phyloP scores from a whole-genome alignment of 1,140 invertebrate genomes.

The Drosophila insularis region DNA sequence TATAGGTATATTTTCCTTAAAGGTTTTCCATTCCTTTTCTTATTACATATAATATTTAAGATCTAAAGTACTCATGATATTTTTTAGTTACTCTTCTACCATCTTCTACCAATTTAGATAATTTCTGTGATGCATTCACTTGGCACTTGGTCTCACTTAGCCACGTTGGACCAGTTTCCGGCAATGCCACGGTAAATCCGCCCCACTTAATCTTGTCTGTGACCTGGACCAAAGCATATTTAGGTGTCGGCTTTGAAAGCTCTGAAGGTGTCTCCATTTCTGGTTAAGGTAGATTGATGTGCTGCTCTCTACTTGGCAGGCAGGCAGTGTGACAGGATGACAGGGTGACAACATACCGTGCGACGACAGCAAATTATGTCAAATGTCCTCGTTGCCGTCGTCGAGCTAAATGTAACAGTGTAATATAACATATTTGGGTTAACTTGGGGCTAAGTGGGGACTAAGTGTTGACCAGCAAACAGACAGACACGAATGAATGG shows the following conservation, averaged over 20 bases:
- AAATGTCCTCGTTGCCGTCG: slow-evolving; percentile 15
- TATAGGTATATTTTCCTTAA: too few species aligned
- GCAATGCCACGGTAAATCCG: slow-evolving; percentile 29
- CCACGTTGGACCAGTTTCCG: not conserved
- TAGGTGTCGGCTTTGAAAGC: slow-evolving; percentile 29
- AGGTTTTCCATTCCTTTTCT: too few species aligned
- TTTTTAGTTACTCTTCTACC: not conserved
- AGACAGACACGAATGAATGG: not conserved
- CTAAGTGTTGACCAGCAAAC: slow-evolving; percentile 39
- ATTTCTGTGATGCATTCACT: not conserved
- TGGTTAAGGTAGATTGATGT: slow-evolving; percentile 46
- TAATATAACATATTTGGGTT: slow-evolving; percentile 35
- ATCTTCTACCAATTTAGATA: not conserved
- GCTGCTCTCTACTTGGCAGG: slow-evolving; percentile 24
- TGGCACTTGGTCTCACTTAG: not conserved
- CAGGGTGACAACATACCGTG: slow-evolving; percentile 34
- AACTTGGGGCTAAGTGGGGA: slow-evolving; percentile 38
- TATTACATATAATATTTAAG: not conserved
- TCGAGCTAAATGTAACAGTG: not conserved
- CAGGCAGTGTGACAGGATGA: slow-evolving; percentile 14
- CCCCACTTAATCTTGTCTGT: slow-evolving; percentile 40
- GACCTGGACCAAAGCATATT: slow-evolving; percentile 39
- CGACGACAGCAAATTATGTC: slow-evolving; percentile 38
- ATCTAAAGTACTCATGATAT: not conserved
- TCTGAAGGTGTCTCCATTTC: slow-evolving; percentile 26